Conservation (phyloP, 1,140 invertebrate species). For the Drosophila sucinea region DNA sequence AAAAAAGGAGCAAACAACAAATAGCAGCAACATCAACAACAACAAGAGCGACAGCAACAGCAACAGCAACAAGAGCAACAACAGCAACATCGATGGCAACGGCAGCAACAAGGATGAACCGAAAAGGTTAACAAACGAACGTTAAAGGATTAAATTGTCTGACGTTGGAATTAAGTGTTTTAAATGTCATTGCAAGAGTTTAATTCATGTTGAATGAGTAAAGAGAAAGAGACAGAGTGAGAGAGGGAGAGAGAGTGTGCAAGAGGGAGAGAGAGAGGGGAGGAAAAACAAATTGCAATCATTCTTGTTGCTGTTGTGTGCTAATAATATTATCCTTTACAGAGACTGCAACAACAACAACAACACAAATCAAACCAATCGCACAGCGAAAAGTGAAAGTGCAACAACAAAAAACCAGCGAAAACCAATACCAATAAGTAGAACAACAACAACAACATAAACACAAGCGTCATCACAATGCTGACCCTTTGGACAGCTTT, state of each 20-base stretch:
- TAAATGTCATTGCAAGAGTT: conserved; percentile 80
- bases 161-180: conserved; percentile 79
- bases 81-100: conserved; percentile 38
- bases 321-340: conserved; percentile 19
- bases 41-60: conserved; percentile 14
- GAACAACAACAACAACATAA: conserved; percentile 11
- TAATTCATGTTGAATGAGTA: conserved; percentile 60
- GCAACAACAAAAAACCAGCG: neutral
- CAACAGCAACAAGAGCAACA: conserved; percentile 32
- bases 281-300: conserved; percentile 30
- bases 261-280: conserved; percentile 26
- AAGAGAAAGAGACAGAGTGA: neutral
- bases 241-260: conserved; percentile 4
- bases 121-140: conserved; percentile 73
- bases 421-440: conserved; percentile 9
- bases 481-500: conserved; percentile 71
- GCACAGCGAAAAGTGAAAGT: conserved; percentile 14
- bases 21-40: conserved; percentile 23
- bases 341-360: conserved; percentile 8
- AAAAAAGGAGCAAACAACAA: conserved; percentile 25
- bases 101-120: conserved; percentile 33
- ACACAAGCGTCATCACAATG: conserved; percentile 52
- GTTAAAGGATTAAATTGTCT: conserved; percentile 80
- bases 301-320: conserved; percentile 16
- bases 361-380: neutral